Evolutionary conservation across 2,888 invertebrate species (phyloP).

Genomic region (Crioceris asparagi): DNA sequence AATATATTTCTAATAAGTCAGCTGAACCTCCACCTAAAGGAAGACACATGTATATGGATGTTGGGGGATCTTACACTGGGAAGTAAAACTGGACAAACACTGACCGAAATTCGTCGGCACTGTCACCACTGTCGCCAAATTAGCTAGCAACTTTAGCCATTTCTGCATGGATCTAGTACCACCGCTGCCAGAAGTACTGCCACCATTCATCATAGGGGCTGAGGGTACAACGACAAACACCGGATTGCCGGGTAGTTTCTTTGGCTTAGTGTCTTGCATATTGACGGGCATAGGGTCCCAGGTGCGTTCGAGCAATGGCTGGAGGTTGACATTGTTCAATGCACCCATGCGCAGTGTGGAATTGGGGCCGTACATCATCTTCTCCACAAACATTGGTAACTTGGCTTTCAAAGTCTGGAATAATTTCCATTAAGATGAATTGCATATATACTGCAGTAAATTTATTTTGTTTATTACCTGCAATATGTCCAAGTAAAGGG

Average conservation of each 20-base stretch:
- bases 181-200: no score
- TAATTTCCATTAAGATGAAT: not conserved
- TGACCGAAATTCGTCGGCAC: conserved; percentile 45
- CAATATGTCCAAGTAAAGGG: conserved; percentile 65
- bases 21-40: no score
- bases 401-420: conserved; percentile 50
- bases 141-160: conserved; percentile 58
- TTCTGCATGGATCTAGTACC: conserved; percentile 52
- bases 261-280: conserved; percentile 51
- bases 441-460: not conserved
- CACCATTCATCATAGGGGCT: conserved; percentile 40
- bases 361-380: conserved; percentile 52
- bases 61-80: conserved; percentile 8
- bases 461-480: conserved; percentile 42
- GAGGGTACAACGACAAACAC: conserved; percentile 54
- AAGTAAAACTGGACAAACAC: conserved; percentile 11
- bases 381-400: conserved; percentile 61
- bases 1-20: no score
- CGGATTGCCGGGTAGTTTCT: conserved; percentile 60
- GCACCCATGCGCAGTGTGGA: conserved; percentile 39
- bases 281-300: conserved; percentile 55
- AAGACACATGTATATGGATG: no score
- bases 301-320: conserved; percentile 52
- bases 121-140: conserved; percentile 57
- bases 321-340: conserved; percentile 52